Percentiles rank a stretch among this genome's conserved stretches.
Evolutionary conservation across 2,797 vertebrate species (phyloP).

Genomic region (Echeneis naucrates): DNA sequence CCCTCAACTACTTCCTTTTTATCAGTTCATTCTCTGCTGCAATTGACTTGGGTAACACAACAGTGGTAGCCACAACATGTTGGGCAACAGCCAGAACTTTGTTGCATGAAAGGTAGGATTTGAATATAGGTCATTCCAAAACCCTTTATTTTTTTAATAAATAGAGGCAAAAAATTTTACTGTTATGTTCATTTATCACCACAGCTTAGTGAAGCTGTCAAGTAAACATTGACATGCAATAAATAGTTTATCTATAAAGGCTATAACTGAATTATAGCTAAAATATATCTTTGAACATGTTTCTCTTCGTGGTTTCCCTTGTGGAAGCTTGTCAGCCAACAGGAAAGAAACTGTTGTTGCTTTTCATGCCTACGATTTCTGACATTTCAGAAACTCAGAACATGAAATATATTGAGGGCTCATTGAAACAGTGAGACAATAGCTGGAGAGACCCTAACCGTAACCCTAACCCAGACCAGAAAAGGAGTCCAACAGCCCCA

Average conservation of each 20-base stretch:
- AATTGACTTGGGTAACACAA: not conserved
- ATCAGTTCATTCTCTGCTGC: conserved; percentile 20
- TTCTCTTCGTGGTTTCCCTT: conserved; percentile 5
- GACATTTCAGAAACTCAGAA: conserved; percentile 5
- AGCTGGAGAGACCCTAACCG: not conserved
- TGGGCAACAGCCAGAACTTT: not conserved
- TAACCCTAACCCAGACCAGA: no score
- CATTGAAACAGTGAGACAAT: not conserved
- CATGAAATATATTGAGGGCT: conserved; percentile 4
- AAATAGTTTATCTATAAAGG: not conserved
- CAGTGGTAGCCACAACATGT: not conserved
- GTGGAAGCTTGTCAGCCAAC: not conserved
- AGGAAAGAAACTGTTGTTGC: not conserved
- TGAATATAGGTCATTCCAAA: not conserved
- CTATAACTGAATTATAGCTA: no score
- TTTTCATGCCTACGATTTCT: conserved; percentile 6
- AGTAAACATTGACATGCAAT: not conserved
- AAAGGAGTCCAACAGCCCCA: not conserved
- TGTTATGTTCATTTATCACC: not conserved
- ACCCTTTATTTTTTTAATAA: not conserved
- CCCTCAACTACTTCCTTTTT: conserved; percentile 65
- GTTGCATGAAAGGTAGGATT: not conserved
- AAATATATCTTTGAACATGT: not conserved
- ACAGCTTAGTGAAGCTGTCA: not conserved
- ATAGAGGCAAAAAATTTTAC: not conserved